phyloP scores from a whole-genome alignment of 2,113 vertebrate genomes.

The Chaenogobius annularis region DNA sequence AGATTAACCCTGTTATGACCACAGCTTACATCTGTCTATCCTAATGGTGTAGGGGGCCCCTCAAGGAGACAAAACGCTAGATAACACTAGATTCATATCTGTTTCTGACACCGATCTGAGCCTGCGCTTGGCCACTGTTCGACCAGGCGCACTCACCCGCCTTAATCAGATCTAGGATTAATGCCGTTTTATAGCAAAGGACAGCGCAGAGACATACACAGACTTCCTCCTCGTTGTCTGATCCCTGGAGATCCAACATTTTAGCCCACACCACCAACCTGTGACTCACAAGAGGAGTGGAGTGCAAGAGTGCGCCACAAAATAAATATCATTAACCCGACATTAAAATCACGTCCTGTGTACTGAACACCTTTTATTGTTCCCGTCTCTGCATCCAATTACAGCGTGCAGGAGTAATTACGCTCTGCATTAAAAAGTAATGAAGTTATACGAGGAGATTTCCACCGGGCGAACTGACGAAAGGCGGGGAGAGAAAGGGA shows the following conservation, averaged over 20 bases:
- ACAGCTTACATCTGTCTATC: constrained; percentile 12
- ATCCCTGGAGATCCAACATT: constrained; percentile 54
- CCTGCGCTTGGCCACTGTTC: constrained; percentile 46
- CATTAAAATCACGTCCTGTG: constrained; percentile 76
- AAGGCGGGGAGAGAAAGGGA: constrained; percentile 37
- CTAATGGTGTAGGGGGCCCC: constrained; percentile 21
- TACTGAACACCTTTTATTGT: constrained; percentile 75
- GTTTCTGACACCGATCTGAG: constrained; percentile 62
- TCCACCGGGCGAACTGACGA: constrained; percentile 64
- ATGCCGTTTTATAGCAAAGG: constrained; percentile 52
- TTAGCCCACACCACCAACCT: constrained; percentile 55
- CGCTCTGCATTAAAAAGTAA: constrained; percentile 80
- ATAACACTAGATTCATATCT: constrained; percentile 68
- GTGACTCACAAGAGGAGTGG: constrained; percentile 56
- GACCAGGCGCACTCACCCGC: constrained; percentile 46
- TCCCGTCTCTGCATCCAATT: constrained; percentile 74
- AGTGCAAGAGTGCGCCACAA: constrained; percentile 53
- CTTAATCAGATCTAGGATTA: constrained; percentile 66
- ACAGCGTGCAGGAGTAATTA: constrained; percentile 77
- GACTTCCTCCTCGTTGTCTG: neutral
- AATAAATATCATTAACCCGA: constrained; percentile 81
- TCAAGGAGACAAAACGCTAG: constrained; percentile 41
- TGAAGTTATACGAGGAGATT: constrained; percentile 76
- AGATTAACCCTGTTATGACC: constrained; percentile 42
- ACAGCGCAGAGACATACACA: neutral